phyloP scores from a whole-genome alignment of 2,797 vertebrate species.

The Erethizon dorsatum region DNA sequence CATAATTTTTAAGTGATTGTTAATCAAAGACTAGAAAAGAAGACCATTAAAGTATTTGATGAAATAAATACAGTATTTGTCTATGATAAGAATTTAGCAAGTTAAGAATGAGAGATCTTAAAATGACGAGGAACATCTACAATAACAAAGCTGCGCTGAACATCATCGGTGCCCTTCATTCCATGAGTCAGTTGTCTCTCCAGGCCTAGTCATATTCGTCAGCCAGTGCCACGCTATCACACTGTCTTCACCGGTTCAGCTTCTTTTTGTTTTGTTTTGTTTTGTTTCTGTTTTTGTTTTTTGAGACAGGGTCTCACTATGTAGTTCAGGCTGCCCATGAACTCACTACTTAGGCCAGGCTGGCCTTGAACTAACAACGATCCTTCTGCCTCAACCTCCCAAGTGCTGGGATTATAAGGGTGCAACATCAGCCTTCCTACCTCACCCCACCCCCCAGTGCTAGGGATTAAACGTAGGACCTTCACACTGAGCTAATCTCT shows the following conservation, averaged over 20 bases:
- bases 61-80: neutral
- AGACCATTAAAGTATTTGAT: neutral
- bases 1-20: neutral
- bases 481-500: too few relatives aligned
- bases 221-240: neutral
- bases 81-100: neutral
- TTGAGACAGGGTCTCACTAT: too few relatives aligned
- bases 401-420: too few relatives aligned
- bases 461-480: too few relatives aligned
- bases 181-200: neutral
- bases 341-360: too few relatives aligned
- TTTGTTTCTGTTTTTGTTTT: too few relatives aligned
- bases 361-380: too few relatives aligned
- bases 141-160: neutral
- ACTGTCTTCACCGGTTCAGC: neutral
- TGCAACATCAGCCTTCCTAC: too few relatives aligned
- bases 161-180: too few relatives aligned
- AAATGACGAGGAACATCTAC: neutral
- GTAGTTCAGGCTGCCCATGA: too few relatives aligned
- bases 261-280: neutral
- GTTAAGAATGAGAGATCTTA: neutral
- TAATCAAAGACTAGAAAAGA: neutral
- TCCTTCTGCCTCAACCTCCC: too few relatives aligned
- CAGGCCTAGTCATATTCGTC: neutral
- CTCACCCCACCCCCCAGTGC: too few relatives aligned